These are phyloP conservation scores for Apodemus speciosus DNA, from an alignment of 2,113 vertebrate species.

Conservation along the genomic window DNA sequence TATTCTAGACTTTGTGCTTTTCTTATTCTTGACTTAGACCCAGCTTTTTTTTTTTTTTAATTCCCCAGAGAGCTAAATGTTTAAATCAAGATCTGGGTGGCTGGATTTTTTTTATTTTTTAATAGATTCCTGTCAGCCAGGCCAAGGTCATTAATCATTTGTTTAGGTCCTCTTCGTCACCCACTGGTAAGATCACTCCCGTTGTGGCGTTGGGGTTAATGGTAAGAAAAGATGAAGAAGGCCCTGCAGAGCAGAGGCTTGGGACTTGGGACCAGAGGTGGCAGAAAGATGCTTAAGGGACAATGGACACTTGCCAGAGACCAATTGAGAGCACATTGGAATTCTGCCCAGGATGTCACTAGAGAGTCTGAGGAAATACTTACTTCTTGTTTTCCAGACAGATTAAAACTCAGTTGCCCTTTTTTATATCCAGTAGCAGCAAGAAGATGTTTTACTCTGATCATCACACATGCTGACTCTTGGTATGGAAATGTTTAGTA, in stretches of 20 bases:
- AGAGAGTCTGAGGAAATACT: constrained; percentile 14
- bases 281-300: neutral
- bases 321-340: neutral
- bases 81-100: constrained; percentile 19
- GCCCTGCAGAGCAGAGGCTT: neutral
- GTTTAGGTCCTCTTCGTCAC: neutral
- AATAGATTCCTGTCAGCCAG: neutral
- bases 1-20: neutral
- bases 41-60: neutral
- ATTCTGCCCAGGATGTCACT: constrained; percentile 27
- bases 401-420: constrained; percentile 5
- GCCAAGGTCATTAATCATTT: constrained; percentile 22
- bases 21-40: neutral
- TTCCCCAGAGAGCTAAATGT: neutral
- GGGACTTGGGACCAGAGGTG: neutral
- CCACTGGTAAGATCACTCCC: neutral
- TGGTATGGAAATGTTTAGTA: neutral
- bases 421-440: neutral
- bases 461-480: neutral
- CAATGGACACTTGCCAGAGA: neutral
- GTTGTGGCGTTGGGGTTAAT: neutral
- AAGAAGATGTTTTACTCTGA: neutral
- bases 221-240: neutral
- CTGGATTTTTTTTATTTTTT: neutral
- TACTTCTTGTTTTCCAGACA: constrained; percentile 38